Conservation (phyloP, 2,797 vertebrate genomes). For the Peromyscus nudipes region DNA sequence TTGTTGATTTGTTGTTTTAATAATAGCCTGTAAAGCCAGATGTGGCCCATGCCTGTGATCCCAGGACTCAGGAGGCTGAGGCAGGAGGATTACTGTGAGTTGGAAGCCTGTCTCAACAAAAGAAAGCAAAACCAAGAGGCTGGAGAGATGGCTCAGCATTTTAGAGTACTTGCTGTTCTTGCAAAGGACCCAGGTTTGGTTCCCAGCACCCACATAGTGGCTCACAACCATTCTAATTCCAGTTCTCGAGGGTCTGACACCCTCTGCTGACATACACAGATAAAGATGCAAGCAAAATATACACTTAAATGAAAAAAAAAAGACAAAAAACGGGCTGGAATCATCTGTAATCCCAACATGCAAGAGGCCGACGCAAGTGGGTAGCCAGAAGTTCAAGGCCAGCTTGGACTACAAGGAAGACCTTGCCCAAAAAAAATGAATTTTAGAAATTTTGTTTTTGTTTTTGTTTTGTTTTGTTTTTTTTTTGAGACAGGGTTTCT, state of each 20-base stretch:
- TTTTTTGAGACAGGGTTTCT: not conserved
- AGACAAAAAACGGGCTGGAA: no score
- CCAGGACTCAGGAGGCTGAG: not conserved
- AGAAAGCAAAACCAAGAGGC: not conserved
- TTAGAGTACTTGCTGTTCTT: not conserved
- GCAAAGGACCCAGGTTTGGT: not conserved
- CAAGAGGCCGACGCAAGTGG: not conserved
- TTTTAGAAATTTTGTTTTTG: not conserved
- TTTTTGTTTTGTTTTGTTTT: not conserved
- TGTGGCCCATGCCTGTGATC: not conserved
- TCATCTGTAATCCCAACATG: not conserved
- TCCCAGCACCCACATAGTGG: not conserved
- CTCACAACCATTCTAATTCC: not conserved
- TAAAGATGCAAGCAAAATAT: not conserved
- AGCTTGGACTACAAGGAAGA: not conserved
- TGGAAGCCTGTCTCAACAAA: not conserved
- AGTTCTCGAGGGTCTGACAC: not conserved
- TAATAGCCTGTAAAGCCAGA: not conserved
- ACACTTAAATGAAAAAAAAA: not conserved
- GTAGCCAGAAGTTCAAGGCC: not conserved
- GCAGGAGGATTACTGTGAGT: not conserved
- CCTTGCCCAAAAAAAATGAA: not conserved
- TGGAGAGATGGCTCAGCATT: not conserved
- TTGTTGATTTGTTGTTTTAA: not conserved
- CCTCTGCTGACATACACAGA: not conserved